A percentile compares a stretch with the other conserved stretches of the same genome.
These are phyloP conservation scores for Andrena fulva DNA, from an alignment of 2,888 invertebrate species.

Conservation along the genomic window DNA sequence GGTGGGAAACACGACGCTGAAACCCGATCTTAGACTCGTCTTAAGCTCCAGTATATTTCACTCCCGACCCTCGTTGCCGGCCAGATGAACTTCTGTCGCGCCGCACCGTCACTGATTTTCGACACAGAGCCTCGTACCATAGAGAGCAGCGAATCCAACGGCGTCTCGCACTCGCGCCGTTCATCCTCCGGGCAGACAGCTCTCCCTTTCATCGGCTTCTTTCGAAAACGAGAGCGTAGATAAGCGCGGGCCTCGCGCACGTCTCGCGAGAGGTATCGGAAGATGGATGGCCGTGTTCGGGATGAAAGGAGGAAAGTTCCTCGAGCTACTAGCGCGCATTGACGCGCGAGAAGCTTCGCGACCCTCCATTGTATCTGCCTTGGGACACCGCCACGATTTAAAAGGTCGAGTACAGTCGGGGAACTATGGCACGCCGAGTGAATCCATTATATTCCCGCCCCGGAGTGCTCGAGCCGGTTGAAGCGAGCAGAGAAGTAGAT, in stretches of 20 bases:
- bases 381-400: slow-evolving; percentile 31
- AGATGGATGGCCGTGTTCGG: neutral
- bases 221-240: neutral
- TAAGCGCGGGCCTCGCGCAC: neutral
- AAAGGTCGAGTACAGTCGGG: slow-evolving; percentile 7
- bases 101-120: neutral
- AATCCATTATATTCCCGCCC: too few species aligned
- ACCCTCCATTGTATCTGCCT: slow-evolving; percentile 34
- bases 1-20: slow-evolving; percentile 21
- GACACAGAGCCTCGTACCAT: neutral
- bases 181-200: neutral
- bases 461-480: too few species aligned
- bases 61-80: neutral
- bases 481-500: too few species aligned
- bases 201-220: slow-evolving; percentile 4
- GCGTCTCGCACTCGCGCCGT: neutral
- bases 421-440: too few species aligned
- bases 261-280: neutral
- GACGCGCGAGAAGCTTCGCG: slow-evolving; percentile 25
- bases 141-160: neutral
- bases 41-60: neutral
- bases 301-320: neutral
- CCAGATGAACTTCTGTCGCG: neutral
- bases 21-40: slow-evolving; percentile 21
- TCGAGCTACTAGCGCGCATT: slow-evolving; percentile 43